These are phyloP conservation scores for Linnaemya vulpina DNA, from an alignment of 2,888 invertebrate species.

Conservation along the genomic window DNA sequence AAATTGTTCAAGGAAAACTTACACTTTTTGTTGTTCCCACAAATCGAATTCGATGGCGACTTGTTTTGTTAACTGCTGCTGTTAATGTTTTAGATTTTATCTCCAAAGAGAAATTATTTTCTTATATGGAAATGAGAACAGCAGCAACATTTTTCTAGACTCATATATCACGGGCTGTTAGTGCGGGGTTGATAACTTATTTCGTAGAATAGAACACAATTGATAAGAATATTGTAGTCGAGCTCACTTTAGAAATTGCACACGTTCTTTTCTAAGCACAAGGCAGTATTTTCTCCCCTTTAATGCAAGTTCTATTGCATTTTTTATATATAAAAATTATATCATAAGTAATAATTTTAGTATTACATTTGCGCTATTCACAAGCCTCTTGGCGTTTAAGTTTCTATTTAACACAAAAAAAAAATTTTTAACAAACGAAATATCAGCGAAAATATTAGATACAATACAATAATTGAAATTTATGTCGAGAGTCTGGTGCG, in stretches of 20 bases:
- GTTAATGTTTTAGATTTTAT: slow-evolving; percentile 32
- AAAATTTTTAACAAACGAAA: no score
- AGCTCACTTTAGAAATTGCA: neutral
- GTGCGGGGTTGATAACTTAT: slow-evolving; percentile 21
- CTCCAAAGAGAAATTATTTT: slow-evolving; percentile 37
- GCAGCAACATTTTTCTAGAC: slow-evolving; percentile 3
- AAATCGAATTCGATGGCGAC: slow-evolving; percentile 33
- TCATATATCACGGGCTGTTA: neutral
- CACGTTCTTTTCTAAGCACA: neutral
- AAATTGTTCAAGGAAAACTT: slow-evolving; percentile 48
- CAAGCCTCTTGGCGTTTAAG: no score
- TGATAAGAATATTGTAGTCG: neutral
- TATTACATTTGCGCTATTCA: no score
- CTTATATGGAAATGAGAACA: slow-evolving; percentile 4
- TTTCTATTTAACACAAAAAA: no score
- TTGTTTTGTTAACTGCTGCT: slow-evolving; percentile 19
- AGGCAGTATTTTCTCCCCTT: no score
- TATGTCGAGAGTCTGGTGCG: no score
- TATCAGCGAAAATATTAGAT: no score
- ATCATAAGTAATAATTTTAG: no score
- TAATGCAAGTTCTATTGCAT: no score
- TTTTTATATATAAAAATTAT: no score
- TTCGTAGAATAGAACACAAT: neutral
- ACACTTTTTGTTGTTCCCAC: slow-evolving; percentile 36
- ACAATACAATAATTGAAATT: no score